Base-by-base conservation (phyloP, 1,140 invertebrate genomes). In the Ylistrum balloti region DNA sequence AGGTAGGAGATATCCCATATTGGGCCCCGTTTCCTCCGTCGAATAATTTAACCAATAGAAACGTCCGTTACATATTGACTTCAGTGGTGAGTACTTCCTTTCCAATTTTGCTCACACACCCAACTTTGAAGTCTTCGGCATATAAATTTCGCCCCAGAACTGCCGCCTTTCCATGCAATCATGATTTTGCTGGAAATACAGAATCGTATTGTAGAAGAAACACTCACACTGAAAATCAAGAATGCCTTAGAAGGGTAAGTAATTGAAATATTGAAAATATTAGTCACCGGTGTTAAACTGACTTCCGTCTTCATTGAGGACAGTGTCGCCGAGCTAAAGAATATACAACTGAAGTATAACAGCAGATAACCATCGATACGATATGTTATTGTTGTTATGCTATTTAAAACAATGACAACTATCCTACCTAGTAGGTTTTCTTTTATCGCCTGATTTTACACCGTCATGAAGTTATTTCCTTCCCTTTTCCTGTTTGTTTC, bases 181-280 rank as follows among this genome's bases (percentile, higher is more conserved):
- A 99, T 99, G 99, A 99, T 99, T 97, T 97, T 99, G 96, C 97
- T 99, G 94, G 99, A 99, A 97, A 99, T 99, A 97, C 99, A 99
- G 97, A 99, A 99, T 97, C 98, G 98, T 96, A 99, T 99, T 97
- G 97, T 99, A 93, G 98, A 99, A 97, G 99, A 99, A 97, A 99
- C 98, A 74, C 97, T 99, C 95, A 97, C 97, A 95, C 97, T 98
- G 92, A 99, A 99, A 97, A 99, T 99, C 97, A 98, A 98, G 97
- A 99, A 99, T 97, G 98, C 98, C 94, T 97, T 98, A 96, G 98
- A 98, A 93, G 98, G 98, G 99, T 99, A 97, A 98, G 98, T 93
- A n/a, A 97, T 96, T 96, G 32, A 86, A 33, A 33, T 85, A 56
- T 48, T n/a, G 33, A 45, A 86, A 88, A 7, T 86, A 85, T 33